Percentiles rank a stretch among this genome's conserved stretches.
phyloP scores from a whole-genome alignment of 2,113 vertebrate genomes.

The Sakesphorus luctuosus region DNA sequence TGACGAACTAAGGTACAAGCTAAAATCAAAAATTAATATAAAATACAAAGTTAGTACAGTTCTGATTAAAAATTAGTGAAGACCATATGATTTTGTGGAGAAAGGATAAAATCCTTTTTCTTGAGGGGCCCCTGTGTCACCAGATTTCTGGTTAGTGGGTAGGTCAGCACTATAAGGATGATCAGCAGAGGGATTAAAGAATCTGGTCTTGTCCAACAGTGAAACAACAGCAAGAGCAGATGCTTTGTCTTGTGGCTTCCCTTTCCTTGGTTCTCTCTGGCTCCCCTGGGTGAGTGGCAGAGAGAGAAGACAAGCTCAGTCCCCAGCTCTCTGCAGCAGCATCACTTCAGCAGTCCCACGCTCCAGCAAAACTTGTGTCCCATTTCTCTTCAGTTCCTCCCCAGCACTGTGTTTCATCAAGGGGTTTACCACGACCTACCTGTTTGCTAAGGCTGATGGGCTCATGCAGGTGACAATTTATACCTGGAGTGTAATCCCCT shows the following conservation, averaged over 20 bases:
- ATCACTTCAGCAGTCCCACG: too few species aligned
- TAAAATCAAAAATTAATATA: too few species aligned
- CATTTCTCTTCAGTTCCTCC: neutral
- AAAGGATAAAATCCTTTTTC: too few species aligned
- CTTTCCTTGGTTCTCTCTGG: neutral
- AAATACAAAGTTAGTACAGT: too few species aligned
- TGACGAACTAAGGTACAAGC: too few species aligned
- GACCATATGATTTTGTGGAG: too few species aligned
- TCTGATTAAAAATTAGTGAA: too few species aligned
- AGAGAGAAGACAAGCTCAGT: fast-evolving
- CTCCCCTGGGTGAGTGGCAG: neutral
- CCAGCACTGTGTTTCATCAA: neutral
- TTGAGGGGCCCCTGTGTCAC: too few species aligned
- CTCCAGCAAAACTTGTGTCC: neutral
- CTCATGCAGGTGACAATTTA: neutral
- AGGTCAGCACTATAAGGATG: neutral
- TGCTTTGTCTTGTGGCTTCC: neutral
- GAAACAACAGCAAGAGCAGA: neutral
- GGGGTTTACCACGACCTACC: neutral
- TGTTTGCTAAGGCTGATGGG: neutral
- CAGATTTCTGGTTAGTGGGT: neutral
- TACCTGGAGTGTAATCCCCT: neutral
- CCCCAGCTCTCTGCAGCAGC: neutral
- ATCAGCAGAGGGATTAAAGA: neutral
- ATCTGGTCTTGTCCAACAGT: fast-evolving